These are phyloP conservation scores for Zapus hudsonius DNA, from an alignment of 2,113 vertebrate species.

Conservation along the genomic window DNA sequence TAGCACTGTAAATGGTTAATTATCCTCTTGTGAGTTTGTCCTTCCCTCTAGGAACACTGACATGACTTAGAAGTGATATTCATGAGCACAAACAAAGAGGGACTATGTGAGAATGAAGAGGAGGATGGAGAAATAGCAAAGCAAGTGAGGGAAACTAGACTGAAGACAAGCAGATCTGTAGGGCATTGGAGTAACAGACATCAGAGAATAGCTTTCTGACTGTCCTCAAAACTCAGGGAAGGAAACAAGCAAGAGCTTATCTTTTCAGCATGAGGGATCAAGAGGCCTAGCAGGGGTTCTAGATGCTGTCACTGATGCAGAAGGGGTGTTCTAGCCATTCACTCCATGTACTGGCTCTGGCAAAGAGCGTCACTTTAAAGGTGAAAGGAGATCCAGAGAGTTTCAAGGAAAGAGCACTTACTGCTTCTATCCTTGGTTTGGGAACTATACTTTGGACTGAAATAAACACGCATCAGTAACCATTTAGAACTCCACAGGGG, in stretches of 20 bases:
- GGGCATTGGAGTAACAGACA: neutral
- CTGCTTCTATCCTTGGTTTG: neutral
- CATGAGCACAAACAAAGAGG: neutral
- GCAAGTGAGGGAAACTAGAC: neutral
- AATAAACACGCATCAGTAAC: neutral
- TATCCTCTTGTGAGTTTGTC: neutral
- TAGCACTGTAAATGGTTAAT: neutral
- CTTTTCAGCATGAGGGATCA: neutral
- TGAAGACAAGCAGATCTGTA: neutral
- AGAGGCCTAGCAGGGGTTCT: neutral
- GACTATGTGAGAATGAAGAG: fast-evolving
- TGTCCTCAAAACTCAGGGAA: neutral
- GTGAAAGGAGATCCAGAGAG: neutral
- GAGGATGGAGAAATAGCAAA: neutral
- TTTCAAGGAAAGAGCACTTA: neutral
- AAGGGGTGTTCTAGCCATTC: too few species aligned
- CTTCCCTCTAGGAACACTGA: neutral
- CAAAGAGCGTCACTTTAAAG: neutral
- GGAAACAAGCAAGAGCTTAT: neutral
- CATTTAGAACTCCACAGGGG: neutral
- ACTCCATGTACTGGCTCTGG: neutral
- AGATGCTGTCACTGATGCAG: neutral
- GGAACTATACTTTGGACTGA: neutral
- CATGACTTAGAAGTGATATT: neutral
- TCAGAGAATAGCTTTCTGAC: neutral